Percentiles rank a stretch among this genome's conserved stretches.
phyloP scores from a whole-genome alignment of 2,888 invertebrate species.

The Sussaba pulchella region DNA sequence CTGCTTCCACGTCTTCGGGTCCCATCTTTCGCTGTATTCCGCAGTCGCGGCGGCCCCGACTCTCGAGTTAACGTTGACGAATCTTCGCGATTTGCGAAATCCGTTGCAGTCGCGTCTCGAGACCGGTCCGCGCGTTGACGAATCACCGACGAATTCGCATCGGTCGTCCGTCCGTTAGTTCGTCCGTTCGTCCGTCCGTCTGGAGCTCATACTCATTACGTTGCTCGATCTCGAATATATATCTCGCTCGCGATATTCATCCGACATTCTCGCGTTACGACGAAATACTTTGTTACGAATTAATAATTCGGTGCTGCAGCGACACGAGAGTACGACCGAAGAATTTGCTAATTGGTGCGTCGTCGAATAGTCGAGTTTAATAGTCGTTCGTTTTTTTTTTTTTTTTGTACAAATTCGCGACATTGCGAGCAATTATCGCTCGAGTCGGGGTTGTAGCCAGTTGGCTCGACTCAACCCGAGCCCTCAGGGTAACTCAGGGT shows the following conservation, averaged over 20 bases:
- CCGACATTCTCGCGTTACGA: constrained; percentile 40
- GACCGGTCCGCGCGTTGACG: constrained; percentile 55
- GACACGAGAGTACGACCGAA: not conserved
- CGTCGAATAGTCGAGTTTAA: constrained; percentile 32
- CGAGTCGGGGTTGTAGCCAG: not conserved
- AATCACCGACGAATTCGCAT: constrained; percentile 61
- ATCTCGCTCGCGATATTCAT: constrained; percentile 41
- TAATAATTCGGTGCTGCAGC: constrained; percentile 47
- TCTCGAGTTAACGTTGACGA: constrained; percentile 65
- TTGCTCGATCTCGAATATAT: constrained; percentile 2
- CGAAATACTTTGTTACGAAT: constrained; percentile 57
- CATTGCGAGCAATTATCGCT: constrained; percentile 16
- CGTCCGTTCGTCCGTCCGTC: too few relatives aligned
- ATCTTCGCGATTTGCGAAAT: constrained; percentile 65
- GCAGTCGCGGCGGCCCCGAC: constrained; percentile 35
- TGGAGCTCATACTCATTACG: too few relatives aligned
- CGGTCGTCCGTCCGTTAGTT: constrained; percentile 31
- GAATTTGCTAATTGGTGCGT: constrained; percentile 52
- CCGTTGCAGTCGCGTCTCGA: constrained; percentile 50
- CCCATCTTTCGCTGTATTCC: not conserved
- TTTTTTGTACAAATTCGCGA: constrained; percentile 36
- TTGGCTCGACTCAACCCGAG: too few relatives aligned
- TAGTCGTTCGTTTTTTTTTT: constrained; percentile 28
- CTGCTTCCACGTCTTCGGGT: not conserved
- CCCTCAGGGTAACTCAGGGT: too few relatives aligned